Evolutionary conservation across 2,888 invertebrate species (phyloP), one percentile per base, ranked within the genome.

Genomic region (Thymelicus acteon): DNA sequence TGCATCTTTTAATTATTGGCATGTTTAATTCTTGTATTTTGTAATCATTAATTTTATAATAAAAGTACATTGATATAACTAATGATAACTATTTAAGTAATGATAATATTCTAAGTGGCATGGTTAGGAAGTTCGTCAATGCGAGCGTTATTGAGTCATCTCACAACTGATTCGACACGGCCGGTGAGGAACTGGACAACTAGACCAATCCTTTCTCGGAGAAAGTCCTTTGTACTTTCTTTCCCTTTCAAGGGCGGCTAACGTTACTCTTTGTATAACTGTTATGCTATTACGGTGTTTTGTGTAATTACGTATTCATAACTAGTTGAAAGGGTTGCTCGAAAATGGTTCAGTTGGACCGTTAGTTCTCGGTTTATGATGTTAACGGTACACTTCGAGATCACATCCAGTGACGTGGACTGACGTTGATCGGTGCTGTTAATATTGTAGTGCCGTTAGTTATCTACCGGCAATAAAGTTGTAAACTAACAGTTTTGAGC

Each of bases 211-310:
- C 90, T 87, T 91, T 90, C 86, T 79, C 85, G 77, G 90, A 84
- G 92, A 91, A 92, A 92, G 92, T 91, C 82, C 77, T 85, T 89
- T 91, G 75, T 80, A 86, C 91, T 90, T 91, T 91, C 91, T 85
- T 86, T 78, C 82, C 77, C 77, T 78, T 77, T 78, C 87, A 87
- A 86, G 86, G 87, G 73, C 86, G 75, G 75, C 60, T 88, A 92
- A 89, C 91, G 82, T 78, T 87, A 83, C 78, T 82, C 85, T 91
- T 92, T 92, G 93, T 92, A 80, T 87, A 85, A 86, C 88, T 78
- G 86, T 83, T 79, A 81, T 80, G 78, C 78, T 83, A 85, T 87
- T 91, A 92, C 92, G 89, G 92, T 89, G 81, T 81, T 86, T 91
- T 88, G 91, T 92, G 90, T 93, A 91, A 92, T 92, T 91, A 83